Conservation (phyloP, 30 jellyfish, hydroid and myxozoan genomes). For the Mastigias papua region DNA sequence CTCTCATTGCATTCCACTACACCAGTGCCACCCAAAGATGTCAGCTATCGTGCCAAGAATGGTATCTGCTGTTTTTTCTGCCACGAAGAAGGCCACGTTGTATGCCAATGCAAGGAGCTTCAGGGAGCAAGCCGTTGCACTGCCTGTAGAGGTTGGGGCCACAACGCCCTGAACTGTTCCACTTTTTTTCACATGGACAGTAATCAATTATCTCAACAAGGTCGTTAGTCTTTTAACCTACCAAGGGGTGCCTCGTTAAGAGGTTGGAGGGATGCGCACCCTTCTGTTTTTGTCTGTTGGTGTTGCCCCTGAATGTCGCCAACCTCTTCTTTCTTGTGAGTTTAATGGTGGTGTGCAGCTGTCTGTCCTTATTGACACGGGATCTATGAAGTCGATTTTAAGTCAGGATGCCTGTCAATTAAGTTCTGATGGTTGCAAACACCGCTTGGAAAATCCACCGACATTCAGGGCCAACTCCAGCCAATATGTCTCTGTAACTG, state of each 20-base stretch:
- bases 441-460: slow-evolving; percentile 3
- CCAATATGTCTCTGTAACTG: slow-evolving; percentile 31
- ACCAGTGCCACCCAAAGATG: slow-evolving; percentile 3
- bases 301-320: slow-evolving; percentile 33
- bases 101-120: neutral
- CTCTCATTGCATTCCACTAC: slow-evolving; percentile 16
- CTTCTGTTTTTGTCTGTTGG: slow-evolving; percentile 32
- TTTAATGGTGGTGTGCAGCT: slow-evolving; percentile 40
- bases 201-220: neutral
- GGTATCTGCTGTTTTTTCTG: slow-evolving; percentile 18
- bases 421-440: slow-evolving; percentile 11
- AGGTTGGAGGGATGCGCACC: slow-evolving; percentile 49
- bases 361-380: slow-evolving; percentile 38
- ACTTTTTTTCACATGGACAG: neutral
- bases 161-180: slow-evolving; percentile 37
- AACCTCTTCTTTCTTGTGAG: slow-evolving; percentile 32
- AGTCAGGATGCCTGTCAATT: slow-evolving; percentile 17
- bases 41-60: neutral
- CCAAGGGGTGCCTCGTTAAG: slow-evolving; percentile 48
- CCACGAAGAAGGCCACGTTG: slow-evolving; percentile 45
- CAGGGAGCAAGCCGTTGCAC: slow-evolving; percentile 24
- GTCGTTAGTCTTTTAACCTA: slow-evolving; percentile 14
- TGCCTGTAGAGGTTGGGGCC: slow-evolving; percentile 49
- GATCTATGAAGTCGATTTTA: slow-evolving; percentile 33
- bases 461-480: slow-evolving; percentile 37